Base-by-base conservation (phyloP, 2,797 vertebrate species). In the Echiichthys vipera region DNA sequence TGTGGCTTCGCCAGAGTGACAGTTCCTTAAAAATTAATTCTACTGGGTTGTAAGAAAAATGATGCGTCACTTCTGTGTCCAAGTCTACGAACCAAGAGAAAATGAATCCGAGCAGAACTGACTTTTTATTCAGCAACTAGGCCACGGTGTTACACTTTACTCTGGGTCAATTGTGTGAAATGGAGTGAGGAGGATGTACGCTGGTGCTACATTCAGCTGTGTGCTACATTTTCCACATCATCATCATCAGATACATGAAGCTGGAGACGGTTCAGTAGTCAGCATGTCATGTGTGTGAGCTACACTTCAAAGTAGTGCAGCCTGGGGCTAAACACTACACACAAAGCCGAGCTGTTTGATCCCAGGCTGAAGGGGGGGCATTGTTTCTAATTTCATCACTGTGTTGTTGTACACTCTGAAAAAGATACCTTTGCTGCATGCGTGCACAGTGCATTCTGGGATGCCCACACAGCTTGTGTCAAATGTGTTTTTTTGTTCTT, bases 321-420 rank as follows among this genome's bases (percentile, higher is more conserved):
- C 86, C 88, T 15, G 57, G 46, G 78, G 84, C 75, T 51, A 42
- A 77, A 58, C 57, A 29, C 68, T 20, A 14, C 77, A 76, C 81
- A 89, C 86, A 88, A 83, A 88, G 82, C 74, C 22, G 22, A 64
- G 81, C 74, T 83, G 83, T 84, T 83, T 81, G 87, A 84, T 79
- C 80, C 65, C 74, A 78, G 65, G 42, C 84, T 84, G 80, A 79
- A 88, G 81, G 62, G n/a, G 71, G 80, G 83, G 78, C 85, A 83
- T 80, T 88, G 88, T 91, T 90, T 87, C 85, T 88, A 74, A 89
- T 85, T 88, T 65, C 77, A 87, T 81, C 78, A 43, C 67, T 57
- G 39, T 58, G 65, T 77, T 82, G 74, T 63, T 57, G 81, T 30
- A 63, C 58, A 64, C 58, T 74, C 34, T 13, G 11, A 42, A 78